A percentile compares a stretch with the other conserved stretches of the same genome.
These are phyloP conservation scores for Lepidonotus clava DNA, from an alignment of 2,888 invertebrate genomes.

Conservation along the genomic window DNA sequence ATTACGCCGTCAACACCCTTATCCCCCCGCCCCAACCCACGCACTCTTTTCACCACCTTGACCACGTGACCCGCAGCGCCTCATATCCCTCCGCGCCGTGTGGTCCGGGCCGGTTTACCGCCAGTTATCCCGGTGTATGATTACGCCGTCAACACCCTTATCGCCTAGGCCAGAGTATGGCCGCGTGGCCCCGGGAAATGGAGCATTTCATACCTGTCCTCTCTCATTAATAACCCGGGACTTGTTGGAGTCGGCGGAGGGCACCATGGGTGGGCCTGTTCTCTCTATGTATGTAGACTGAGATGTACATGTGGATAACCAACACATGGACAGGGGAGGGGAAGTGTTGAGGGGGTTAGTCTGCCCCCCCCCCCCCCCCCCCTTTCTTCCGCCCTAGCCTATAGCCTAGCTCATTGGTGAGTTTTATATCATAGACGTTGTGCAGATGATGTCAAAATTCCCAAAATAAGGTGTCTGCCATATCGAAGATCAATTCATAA, in stretches of 20 bases:
- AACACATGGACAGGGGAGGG: no score
- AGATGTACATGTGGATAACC: no score
- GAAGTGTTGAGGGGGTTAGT: no score
- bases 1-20: background rate
- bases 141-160: slow-evolving; percentile 42
- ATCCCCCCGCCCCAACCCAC: background rate
- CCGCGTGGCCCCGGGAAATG: background rate
- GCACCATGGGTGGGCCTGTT: slow-evolving; percentile 1
- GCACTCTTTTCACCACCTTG: background rate
- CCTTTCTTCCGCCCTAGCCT: no score
- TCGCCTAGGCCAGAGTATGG: background rate
- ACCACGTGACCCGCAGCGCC: background rate
- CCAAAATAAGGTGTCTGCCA: no score
- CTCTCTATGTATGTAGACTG: no score
- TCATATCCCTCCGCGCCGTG: background rate
- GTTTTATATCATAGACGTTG: no score
- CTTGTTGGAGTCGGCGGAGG: background rate
- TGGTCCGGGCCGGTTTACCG: slow-evolving; percentile 13
- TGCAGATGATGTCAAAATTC: no score
- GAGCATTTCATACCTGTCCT: slow-evolving; percentile 38
- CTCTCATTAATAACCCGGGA: slow-evolving; percentile 42
- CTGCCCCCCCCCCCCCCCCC: no score
- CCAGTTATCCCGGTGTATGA: background rate
- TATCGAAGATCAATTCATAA: no score
- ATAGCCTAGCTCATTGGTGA: no score